These are phyloP conservation scores for Scaptomyza polygonia DNA, from an alignment of 2,888 invertebrate genomes.

Conservation along the genomic window DNA sequence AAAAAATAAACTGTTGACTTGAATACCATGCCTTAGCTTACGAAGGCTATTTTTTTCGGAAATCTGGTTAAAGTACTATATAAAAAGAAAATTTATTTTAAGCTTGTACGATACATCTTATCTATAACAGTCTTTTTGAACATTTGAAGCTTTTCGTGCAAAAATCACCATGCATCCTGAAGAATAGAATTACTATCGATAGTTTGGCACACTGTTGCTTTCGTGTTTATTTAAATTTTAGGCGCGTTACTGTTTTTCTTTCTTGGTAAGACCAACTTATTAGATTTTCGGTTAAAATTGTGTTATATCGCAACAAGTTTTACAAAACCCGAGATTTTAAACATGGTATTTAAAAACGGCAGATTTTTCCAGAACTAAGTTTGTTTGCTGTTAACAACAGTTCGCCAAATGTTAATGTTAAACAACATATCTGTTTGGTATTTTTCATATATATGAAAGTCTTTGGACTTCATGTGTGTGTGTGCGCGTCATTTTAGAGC, in stretches of 20 bases:
- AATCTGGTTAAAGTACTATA: too few species aligned
- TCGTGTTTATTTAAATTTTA: background rate
- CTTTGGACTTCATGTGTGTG: conserved; percentile 44
- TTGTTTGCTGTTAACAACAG: conserved; percentile 18
- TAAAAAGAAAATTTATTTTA: background rate
- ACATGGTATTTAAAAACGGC: background rate
- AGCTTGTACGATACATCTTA: background rate
- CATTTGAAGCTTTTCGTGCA: background rate
- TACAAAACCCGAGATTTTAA: background rate
- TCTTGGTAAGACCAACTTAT: background rate
- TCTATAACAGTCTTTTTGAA: background rate
- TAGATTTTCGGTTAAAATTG: background rate
- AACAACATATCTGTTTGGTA: conserved; percentile 48
- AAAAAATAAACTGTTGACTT: conserved; percentile 49
- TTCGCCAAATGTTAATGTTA: conserved; percentile 29
- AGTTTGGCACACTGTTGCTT: background rate
- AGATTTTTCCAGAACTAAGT: background rate
- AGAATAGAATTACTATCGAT: conserved; percentile 23
- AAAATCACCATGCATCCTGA: conserved; percentile 8
- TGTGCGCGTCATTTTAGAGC: conserved; percentile 65
- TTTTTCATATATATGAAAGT: conserved; percentile 51
- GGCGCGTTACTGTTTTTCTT: background rate
- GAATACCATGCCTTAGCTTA: conserved; percentile 15
- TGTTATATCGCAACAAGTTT: background rate
- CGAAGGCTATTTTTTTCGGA: background rate